Base-by-base conservation (phyloP, 2,797 vertebrate genomes). In the Phrynocephalus forsythii region DNA sequence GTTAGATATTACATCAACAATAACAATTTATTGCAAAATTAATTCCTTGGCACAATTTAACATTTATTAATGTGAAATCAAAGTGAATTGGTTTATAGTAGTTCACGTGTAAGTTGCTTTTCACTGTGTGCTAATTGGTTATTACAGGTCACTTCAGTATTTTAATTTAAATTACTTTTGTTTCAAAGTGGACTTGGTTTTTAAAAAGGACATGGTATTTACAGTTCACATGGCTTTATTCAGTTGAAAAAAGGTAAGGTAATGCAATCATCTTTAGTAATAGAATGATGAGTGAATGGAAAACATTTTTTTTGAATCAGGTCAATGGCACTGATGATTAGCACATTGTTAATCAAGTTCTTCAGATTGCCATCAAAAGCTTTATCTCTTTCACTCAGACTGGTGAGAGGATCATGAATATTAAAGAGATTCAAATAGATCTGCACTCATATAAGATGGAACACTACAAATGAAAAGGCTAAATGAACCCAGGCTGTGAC, bases 331-430 rank as follows among this genome's bases (percentile, higher is more conserved):
- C 96, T 95, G 96, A 97, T 98, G 97, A 97, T 97, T 97, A 97
- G 97, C 95, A 96, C 96, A 97, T 97, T 97, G 97, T 98, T 97
- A 97, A 97, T 97, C 97, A 98, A 95, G 96, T 97, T 97, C 96
- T 95, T 96, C 95, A 97, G 96, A 97, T 97, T 97, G 96, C 96
- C 96, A 96, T 97, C 96, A 97, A 97, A 97, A 96, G 96, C 96
- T 96, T 97, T 97, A 96, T 96, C 96, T 96, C 95, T 95, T 97
- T 96, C 95, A 95, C 96, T 96, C 94, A 95, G 95, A 94, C 95
- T 97, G 94, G 97, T 96, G 96, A 97, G 96, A 95, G 95, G 94
- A 95, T 97, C 96, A 97, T 97, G 97, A 97, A 98, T 98, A 97
- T 97, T 97, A 97, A 97, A 96, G 94, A 96, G 93, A 97, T 97